These are phyloP conservation scores for Seira ritae DNA, from an alignment of 2,888 invertebrate species.

Conservation along the genomic window DNA sequence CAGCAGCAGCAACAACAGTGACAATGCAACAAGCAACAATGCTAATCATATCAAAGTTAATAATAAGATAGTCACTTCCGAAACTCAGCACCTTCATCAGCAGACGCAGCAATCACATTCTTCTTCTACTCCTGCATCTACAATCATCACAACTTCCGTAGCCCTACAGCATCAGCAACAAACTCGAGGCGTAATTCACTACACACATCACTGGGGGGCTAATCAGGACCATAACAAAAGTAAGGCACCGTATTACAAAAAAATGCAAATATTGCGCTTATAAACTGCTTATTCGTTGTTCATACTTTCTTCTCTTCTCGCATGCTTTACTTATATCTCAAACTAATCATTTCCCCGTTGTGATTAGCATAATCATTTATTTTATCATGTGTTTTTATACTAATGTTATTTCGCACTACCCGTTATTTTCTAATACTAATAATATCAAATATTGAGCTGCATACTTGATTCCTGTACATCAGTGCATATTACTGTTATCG, in stretches of 20 bases:
- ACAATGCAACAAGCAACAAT: constrained; percentile 39
- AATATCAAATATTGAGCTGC: neutral
- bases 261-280: constrained; percentile 16
- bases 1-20: constrained; percentile 39
- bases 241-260: constrained; percentile 55
- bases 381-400: constrained; percentile 34
- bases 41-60: constrained; percentile 59
- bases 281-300: neutral
- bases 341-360: constrained; percentile 29
- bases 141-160: constrained; percentile 60
- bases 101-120: constrained; percentile 32
- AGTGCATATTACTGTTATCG: neutral
- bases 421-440: neutral
- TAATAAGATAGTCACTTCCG: constrained; percentile 54
- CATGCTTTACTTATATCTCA: neutral
- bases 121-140: constrained; percentile 25
- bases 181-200: constrained; percentile 70
- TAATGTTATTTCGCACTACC: neutral
- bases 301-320: constrained; percentile 27
- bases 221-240: constrained; percentile 67
- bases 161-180: constrained; percentile 50
- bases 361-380: constrained; percentile 45
- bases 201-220: constrained; percentile 70
- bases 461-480: neutral
- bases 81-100: constrained; percentile 44